phyloP scores from a whole-genome alignment of 2,113 vertebrate genomes.

The Microtus montanus region DNA sequence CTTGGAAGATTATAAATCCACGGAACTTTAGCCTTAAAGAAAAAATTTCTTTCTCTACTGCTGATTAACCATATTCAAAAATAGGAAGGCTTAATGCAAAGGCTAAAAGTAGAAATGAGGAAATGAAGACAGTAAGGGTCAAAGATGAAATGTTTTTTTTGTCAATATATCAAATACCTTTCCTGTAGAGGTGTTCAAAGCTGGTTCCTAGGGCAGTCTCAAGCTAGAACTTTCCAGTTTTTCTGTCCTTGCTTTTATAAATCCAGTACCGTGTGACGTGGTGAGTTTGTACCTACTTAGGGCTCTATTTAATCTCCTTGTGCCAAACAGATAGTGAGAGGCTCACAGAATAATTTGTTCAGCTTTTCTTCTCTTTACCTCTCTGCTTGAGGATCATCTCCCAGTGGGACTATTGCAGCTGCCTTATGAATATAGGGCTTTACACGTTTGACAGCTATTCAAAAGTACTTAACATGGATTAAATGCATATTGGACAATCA shows the following conservation, averaged over 20 bases:
- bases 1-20: conserved; percentile 29
- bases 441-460: neutral
- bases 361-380: neutral
- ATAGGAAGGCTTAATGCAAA: conserved; percentile 5
- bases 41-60: conserved; percentile 40
- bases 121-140: conserved; percentile 38
- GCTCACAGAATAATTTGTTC: neutral
- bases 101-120: conserved; percentile 30
- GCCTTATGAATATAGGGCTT: neutral
- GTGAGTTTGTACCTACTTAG: neutral
- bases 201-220: neutral
- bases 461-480: neutral
- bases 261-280: neutral
- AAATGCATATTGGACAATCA: neutral
- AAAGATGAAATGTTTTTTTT: conserved; percentile 43
- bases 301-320: neutral
- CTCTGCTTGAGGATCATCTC: neutral
- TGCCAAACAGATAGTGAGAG: neutral
- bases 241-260: conserved; percentile 1
- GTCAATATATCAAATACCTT: neutral
- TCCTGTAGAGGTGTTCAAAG: neutral
- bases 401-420: neutral
- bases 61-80: conserved; percentile 48
- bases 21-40: conserved; percentile 21
- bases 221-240: neutral